Evolutionary conservation across 1,140 invertebrate genomes (phyloP).

Genomic region (Cecropterus lyciades): DNA sequence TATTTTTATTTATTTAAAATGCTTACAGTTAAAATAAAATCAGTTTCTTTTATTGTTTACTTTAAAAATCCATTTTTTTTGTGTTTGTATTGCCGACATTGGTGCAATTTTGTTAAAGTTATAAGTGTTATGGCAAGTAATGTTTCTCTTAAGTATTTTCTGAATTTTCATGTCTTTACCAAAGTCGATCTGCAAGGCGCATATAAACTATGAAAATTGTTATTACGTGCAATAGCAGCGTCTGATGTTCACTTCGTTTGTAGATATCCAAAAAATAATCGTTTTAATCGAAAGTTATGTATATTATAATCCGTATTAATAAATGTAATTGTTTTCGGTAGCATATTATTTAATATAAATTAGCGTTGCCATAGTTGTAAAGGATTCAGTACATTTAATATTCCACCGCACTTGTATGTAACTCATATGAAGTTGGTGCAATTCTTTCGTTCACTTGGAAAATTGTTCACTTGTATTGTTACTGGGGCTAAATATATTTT

Average conservation of each 20-base stretch:
- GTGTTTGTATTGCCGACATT: background rate
- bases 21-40: background rate
- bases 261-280: background rate
- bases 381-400: background rate
- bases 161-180: background rate
- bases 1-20: constrained; percentile 4
- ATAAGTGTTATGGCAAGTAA: constrained; percentile 4
- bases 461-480: no score
- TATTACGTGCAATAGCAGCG: constrained; percentile 1
- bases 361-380: background rate
- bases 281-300: background rate
- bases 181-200: constrained; percentile 5
- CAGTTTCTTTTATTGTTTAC: background rate
- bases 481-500: constrained; percentile 1
- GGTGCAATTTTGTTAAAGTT: background rate
- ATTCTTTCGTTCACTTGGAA: no score
- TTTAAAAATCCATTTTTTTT: constrained; percentile 6
- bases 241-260: background rate
- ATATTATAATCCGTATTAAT: constrained; percentile 6
- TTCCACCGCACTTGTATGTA: no score
- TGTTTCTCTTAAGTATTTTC: constrained; percentile 1
- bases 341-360: background rate
- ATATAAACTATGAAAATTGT: background rate
- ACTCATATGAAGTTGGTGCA: no score
- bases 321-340: background rate